Conservation (phyloP, 1,140 invertebrate species). For the Eriocheir sinensis region DNA sequence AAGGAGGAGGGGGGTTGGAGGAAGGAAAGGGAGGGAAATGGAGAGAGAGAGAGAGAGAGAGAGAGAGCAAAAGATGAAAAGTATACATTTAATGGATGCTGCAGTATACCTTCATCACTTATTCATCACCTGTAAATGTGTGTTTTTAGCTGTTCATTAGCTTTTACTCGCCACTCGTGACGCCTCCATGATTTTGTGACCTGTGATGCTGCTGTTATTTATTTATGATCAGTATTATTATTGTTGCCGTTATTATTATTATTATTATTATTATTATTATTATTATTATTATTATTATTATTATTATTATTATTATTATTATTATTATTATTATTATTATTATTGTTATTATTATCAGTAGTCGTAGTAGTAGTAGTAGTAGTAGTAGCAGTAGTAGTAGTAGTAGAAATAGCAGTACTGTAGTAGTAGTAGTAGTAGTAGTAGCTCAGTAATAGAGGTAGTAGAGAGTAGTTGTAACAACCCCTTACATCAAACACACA, state of each 20-base stretch:
- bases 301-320: background rate
- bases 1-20: no score
- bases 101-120: background rate
- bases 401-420: background rate
- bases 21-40: background rate
- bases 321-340: background rate
- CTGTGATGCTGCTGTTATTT: background rate
- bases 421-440: no score
- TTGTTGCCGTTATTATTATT: background rate
- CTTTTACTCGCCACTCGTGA: background rate
- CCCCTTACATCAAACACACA: no score
- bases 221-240: no score
- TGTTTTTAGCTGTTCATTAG: background rate
- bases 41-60: no score
- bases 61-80: no score
- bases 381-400: background rate
- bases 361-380: background rate
- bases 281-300: constrained; percentile 28
- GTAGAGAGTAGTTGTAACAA: no score
- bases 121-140: background rate
- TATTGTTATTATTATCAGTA: background rate
- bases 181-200: background rate
- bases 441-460: no score
- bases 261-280: constrained; percentile 27
- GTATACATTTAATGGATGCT: constrained; percentile 16